Base-by-base conservation (phyloP, 2,113 vertebrate genomes). In the Pelobates fuscus region DNA sequence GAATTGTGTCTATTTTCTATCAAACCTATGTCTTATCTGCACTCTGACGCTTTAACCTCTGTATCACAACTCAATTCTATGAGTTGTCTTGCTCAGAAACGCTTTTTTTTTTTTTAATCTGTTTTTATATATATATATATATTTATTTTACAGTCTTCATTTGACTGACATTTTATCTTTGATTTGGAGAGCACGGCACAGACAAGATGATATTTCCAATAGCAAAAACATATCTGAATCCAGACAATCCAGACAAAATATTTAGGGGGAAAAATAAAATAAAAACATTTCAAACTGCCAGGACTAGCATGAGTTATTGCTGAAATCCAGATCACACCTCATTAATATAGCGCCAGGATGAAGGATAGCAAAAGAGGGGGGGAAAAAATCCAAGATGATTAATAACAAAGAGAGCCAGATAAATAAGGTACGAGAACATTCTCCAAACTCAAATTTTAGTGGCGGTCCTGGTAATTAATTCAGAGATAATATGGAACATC, bases 201-300 rank as follows among this genome's bases (percentile, higher is more conserved):
- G n/a, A n/a, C 5, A 37, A 37, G 32, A 10, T 5, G 32, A 37
- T 10, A 37, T 6, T 43, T 21, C 21, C 67, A 23, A 2, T 24
- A 59, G 18, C 24, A 44, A 79, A 80, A 70, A 18, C 2, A 52
- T 23, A 79, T 61, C 30, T 43, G 37, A 62, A 77, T 78, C 63
- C 67, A 79, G 63, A 37, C 73, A 78, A 77, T 78, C 63, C 67
- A 79, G 63, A 37, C 73, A 78, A 62, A 52, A 27, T 54, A 66
- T 58, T 26, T 75, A 6, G 17, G 44, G 21, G 70, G 74, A 57
- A 57, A 70, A 41, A 70, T 37, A 20, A 71, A 43, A 46, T 6
- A 73, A 52, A 64, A 49, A 65, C 59, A 72, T 77, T 54, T 71
- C 67, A 54, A 26, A 12, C 44, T 32, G n/a, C 61, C 32, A 83